phyloP scores from a whole-genome alignment of 2,113 vertebrate species.

The Collichthys lucidus region DNA sequence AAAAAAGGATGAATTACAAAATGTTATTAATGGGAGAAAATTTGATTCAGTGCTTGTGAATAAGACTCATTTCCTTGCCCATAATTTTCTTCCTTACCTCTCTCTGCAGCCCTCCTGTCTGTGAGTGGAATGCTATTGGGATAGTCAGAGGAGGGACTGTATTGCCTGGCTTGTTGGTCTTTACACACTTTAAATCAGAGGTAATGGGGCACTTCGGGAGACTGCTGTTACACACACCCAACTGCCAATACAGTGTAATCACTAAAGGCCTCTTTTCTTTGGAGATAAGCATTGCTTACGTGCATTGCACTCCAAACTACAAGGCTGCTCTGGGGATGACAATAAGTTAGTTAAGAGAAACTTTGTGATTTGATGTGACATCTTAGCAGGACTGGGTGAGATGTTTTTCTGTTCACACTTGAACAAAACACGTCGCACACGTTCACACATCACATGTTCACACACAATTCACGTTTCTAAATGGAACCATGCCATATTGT shows the following conservation, averaged over 20 bases:
- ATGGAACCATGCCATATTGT: conserved; percentile 6
- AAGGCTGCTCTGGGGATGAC: not conserved
- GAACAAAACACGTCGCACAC: conserved; percentile 24
- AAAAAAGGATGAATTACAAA: not conserved
- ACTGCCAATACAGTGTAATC: conserved; percentile 63
- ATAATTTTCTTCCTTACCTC: not conserved
- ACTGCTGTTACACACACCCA: conserved; percentile 53
- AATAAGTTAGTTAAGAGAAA: conserved; percentile 9
- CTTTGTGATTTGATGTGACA: conserved; percentile 39
- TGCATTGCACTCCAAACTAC: conserved; percentile 34
- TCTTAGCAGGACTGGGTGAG: not conserved
- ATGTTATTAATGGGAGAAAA: conserved; percentile 29
- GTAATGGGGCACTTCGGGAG: conserved; percentile 61
- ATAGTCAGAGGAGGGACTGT: conserved; percentile 26
- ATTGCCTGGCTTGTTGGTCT: conserved; percentile 49
- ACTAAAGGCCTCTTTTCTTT: conserved; percentile 46
- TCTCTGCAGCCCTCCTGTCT: conserved; percentile 13
- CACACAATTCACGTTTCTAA: not conserved
- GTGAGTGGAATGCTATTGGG: conserved; percentile 28
- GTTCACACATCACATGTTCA: conserved; percentile 11
- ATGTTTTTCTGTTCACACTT: not conserved
- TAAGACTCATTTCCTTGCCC: conserved; percentile 26
- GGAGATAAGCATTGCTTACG: conserved; percentile 39
- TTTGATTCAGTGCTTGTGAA: conserved; percentile 21
- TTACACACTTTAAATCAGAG: conserved; percentile 65